Evolutionary conservation across 2,797 vertebrate genomes (phyloP).

Genomic region (Parauchenoglanis punctatus): DNA sequence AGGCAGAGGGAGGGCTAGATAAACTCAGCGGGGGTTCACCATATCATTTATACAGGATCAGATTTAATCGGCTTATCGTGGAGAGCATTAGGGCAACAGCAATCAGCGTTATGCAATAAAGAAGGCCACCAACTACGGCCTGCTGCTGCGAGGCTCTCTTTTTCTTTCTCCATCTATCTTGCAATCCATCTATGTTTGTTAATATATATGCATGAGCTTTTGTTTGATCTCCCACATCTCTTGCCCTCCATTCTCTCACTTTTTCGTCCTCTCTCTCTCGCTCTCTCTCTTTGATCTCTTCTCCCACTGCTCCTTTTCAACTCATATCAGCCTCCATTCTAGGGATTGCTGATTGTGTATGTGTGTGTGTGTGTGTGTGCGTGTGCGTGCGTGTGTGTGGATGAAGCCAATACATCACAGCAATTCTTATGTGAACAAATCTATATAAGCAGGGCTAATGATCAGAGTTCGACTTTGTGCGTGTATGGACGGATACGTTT

Average conservation of each 20-base stretch:
- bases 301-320: slow-evolving; percentile 23
- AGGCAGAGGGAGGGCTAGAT: neutral
- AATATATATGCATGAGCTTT: slow-evolving; percentile 11
- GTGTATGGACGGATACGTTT: neutral
- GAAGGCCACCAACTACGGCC: neutral
- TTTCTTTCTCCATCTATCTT: slow-evolving; percentile 6
- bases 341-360: slow-evolving; percentile 9
- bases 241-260: neutral
- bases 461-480: neutral
- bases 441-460: neutral
- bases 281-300: neutral
- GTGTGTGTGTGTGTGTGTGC: neutral
- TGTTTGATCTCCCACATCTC: slow-evolving; percentile 24
- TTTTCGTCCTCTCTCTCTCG: neutral
- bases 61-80: slow-evolving; percentile 25
- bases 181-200: neutral
- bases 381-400: neutral
- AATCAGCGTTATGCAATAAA: slow-evolving; percentile 18
- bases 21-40: neutral
- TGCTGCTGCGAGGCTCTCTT: neutral
- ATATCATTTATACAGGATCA: slow-evolving; percentile 19
- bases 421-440: neutral
- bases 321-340: slow-evolving; percentile 8
- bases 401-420: neutral
- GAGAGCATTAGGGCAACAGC: slow-evolving; percentile 7